phyloP scores from a whole-genome alignment of 2,797 vertebrate species.

The Oryzias sinensis region DNA sequence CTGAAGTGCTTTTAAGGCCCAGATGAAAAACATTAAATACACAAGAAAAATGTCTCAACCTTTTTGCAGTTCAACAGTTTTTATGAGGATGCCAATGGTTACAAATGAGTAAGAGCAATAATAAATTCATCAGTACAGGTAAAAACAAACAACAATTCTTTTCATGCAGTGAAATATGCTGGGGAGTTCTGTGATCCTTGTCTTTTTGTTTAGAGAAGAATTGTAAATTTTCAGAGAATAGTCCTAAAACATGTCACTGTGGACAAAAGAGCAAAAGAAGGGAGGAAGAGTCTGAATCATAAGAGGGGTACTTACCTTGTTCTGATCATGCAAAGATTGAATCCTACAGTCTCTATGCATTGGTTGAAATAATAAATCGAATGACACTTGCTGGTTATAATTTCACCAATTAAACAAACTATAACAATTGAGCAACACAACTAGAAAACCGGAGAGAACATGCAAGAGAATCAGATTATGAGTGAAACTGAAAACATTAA shows the following conservation, averaged over 20 bases:
- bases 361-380: neutral
- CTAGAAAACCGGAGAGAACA: no score
- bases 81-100: constrained; percentile 28
- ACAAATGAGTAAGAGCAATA: constrained; percentile 53
- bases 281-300: constrained; percentile 19
- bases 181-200: constrained; percentile 60
- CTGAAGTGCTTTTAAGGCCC: neutral
- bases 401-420: no score
- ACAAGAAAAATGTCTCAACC: constrained; percentile 1
- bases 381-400: no score
- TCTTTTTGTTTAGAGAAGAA: constrained; percentile 59
- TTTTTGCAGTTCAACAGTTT: constrained; percentile 3
- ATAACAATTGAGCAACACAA: no score
- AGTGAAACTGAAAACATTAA: no score
- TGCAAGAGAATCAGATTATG: no score
- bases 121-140: constrained; percentile 56
- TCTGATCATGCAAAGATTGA: constrained; percentile 52
- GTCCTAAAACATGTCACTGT: constrained; percentile 63
- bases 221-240: constrained; percentile 65
- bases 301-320: constrained; percentile 47
- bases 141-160: constrained; percentile 53
- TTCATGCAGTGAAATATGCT: constrained; percentile 60
- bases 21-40: constrained; percentile 37
- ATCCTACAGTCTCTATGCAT: constrained; percentile 18
- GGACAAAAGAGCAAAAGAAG: constrained; percentile 50